phyloP scores from a whole-genome alignment of 2,888 invertebrate species.

The Troides aeacus region DNA sequence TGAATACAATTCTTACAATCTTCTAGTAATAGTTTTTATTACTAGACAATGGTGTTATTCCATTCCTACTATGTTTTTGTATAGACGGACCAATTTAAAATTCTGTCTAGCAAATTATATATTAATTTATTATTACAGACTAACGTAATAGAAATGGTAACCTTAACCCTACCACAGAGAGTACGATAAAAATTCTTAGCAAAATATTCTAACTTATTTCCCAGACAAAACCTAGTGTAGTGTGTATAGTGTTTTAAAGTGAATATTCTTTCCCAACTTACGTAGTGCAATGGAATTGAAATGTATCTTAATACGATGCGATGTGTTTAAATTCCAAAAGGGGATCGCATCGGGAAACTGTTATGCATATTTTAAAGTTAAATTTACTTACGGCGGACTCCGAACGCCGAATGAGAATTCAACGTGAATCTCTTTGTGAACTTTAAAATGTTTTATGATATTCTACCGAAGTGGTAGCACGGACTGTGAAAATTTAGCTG shows the following conservation, averaged over 20 bases:
- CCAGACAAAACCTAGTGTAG: constrained; percentile 30
- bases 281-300: constrained; percentile 70
- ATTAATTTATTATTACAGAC: background rate
- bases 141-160: background rate
- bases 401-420: constrained; percentile 60
- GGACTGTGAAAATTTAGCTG: constrained; percentile 50
- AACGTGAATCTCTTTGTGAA: constrained; percentile 60
- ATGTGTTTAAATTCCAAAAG: constrained; percentile 76
- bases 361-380: constrained; percentile 80
- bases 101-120: background rate
- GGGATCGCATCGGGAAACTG: constrained; percentile 78
- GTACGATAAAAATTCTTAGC: background rate
- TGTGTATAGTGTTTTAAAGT: constrained; percentile 42
- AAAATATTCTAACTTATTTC: background rate
- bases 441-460: constrained; percentile 73
- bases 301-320: constrained; percentile 76
- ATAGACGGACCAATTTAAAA: too few species aligned
- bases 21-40: too few species aligned
- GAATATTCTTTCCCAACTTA: constrained; percentile 56
- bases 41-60: too few species aligned
- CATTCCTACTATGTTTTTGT: too few species aligned
- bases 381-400: constrained; percentile 71
- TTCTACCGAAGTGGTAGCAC: constrained; percentile 61
- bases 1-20: too few species aligned
- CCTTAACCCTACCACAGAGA: background rate